Base-by-base conservation (phyloP, 2,888 invertebrate genomes). In the Pharmacophagus antenor region DNA sequence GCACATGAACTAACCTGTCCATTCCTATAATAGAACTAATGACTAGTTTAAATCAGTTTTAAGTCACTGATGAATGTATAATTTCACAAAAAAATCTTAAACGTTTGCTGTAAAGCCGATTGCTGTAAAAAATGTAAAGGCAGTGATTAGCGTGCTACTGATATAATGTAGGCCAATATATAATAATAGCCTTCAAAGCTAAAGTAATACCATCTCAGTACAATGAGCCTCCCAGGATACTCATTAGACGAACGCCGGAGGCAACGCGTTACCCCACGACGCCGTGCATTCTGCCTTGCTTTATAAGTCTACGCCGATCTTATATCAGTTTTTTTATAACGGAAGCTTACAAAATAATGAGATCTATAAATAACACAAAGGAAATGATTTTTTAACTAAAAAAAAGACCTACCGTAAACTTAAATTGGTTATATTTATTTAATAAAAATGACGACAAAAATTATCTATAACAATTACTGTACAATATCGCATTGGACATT, bases 141-240 rank as follows among this genome's bases (percentile, higher is more conserved):
- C 7, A 7, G n/a, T 18, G 6, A 44, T 18, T 2, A 44, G 42
- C 18, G 18, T 18, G 8, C 18, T 18, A 18, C n/a, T 2, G 42
- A 44, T 17, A 44, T 18, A 17, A 20, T 44, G 18, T 10, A n/a
- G 18, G 18, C 17, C 42, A 44, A 80, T 82, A 86, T 88, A 88
- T 85, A 85, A 88, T 88, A 88, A 88, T 84, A 84, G 82, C 84
- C 77, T 85, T 53, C 37, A 37, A 47, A 18, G 74, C 77, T 77
- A 82, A 77, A 80, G 78, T 80, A 84, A 82, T 86, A 85, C 82
- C 84, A 85, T 84, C 85, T 84, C 81, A 69, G 84, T 84, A 88
- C 84, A 88, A 88, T 88, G 87, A 88, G 86, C 81, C 80, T 74
- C 77, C 82, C 88, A 86, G 88, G 88, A 89, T 85, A 88, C 88